Evolutionary conservation across 2,888 invertebrate species (phyloP), one percentile per base, ranked within the genome.

Genomic region (Trissolcus japonicus): DNA sequence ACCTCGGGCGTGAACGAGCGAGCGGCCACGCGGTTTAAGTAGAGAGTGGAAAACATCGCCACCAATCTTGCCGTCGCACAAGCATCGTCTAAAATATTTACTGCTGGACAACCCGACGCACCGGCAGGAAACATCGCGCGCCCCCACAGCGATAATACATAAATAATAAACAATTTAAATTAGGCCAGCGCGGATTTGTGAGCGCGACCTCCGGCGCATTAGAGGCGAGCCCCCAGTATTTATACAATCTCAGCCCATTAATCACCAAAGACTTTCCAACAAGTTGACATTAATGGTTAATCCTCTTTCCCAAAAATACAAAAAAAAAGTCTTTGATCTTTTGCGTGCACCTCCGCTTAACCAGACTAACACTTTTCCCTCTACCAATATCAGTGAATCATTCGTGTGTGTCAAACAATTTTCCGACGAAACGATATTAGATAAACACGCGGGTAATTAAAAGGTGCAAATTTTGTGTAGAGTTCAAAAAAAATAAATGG

Each of bases 1-100:
- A 86, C 86, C 86, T 86, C 86, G 86, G 86, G 86, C 86, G 86
- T 86, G 86, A 86, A 86, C 85, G 86, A 86, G 86, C 86, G 86
- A 85, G 86, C 85, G 86, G 86, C 85, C 86, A 86, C 86, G 86
- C 86, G 86, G 86, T 86, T 85, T 86, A 86, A 86, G 86, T 86
- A 85, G 86, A 86, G 85, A 86, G 84, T 84, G 86, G 85, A 86
- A 86, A 85, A 85, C 85, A 86, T 84, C 86, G 84, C 85, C 86
- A 83, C 84, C 85, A 86, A 86, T 84, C 84, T 85, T 83, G 83
- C 83, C 84, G 81, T 82, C 82, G 83, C 83, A 82, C 83, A 66
- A 53, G 61, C 78, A 63, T 69, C 76, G 63, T 77, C 80, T 65
- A 84, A 86, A 86, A 86, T 86, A 86, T 86, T 86, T 85, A 85